Percentiles rank a stretch among this genome's conserved stretches.
Evolutionary conservation across 2,797 vertebrate genomes (phyloP).

Genomic region (Coregonus sp.): DNA sequence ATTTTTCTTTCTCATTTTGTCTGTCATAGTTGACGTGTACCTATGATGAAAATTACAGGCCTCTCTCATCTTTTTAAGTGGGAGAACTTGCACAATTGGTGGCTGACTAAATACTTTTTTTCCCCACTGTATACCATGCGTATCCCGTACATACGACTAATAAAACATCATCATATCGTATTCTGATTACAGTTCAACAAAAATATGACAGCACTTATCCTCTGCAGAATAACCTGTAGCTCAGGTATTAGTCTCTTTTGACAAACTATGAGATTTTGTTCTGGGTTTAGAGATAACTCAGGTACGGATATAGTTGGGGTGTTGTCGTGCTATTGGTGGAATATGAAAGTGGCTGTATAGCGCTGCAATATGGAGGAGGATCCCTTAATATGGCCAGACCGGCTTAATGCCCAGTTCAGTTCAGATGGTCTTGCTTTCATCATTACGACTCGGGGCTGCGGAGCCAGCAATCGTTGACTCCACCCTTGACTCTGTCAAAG

Average conservation of each 20-base stretch:
- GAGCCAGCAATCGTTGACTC: conserved; percentile 37
- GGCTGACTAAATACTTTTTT: too few relatives aligned
- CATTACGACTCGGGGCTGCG: conserved; percentile 44
- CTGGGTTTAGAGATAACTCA: not conserved
- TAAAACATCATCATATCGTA: too few relatives aligned
- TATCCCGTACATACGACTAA: too few relatives aligned
- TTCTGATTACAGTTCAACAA: not conserved
- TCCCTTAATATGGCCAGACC: conserved; percentile 52
- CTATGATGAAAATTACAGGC: too few relatives aligned
- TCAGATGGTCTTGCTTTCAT: conserved; percentile 57
- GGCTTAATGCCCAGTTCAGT: conserved; percentile 50
- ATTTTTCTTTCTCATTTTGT: too few relatives aligned
- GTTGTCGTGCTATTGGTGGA: conserved; percentile 24
- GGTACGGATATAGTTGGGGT: not conserved
- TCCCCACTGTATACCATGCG: too few relatives aligned
- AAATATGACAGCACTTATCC: not conserved
- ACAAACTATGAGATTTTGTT: not conserved
- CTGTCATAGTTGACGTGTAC: too few relatives aligned
- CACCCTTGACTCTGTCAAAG: conserved; percentile 64
- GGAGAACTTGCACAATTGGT: too few relatives aligned
- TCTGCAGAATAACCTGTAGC: not conserved
- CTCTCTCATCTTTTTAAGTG: too few relatives aligned
- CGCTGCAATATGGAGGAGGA: conserved; percentile 45
- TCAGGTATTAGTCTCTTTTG: not conserved
- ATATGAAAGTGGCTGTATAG: conserved; percentile 43